phyloP scores from a whole-genome alignment of 2,888 invertebrate genomes.

The Druceiella hillmani region DNA sequence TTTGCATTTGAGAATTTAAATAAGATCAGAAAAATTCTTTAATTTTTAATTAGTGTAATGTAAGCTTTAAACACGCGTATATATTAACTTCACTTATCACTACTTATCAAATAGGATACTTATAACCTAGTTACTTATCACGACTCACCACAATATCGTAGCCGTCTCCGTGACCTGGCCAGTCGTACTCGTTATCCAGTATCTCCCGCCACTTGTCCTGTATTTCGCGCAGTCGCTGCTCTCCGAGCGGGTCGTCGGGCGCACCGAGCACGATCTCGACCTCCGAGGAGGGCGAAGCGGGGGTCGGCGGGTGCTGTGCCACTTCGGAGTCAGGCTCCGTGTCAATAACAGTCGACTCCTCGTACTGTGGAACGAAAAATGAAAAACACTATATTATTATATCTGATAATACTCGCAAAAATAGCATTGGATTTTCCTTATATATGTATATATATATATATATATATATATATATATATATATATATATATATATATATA shows the following conservation, averaged over 20 bases:
- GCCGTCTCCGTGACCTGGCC: constrained; percentile 49
- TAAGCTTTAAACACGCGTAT: too few species aligned
- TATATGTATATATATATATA: too few species aligned
- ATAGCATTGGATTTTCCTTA: too few species aligned
- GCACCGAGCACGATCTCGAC: constrained; percentile 61
- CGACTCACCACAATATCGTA: constrained; percentile 71
- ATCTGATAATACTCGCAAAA: too few species aligned
- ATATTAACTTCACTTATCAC: constrained; percentile 5
- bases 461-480: too few species aligned
- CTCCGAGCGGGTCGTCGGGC: constrained; percentile 34
- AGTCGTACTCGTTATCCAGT: constrained; percentile 51
- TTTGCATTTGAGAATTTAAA: too few species aligned
- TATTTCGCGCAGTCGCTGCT: constrained; percentile 55
- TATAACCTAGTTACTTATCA: constrained; percentile 3
- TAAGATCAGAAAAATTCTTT: too few species aligned
- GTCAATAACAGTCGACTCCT: constrained; percentile 63
- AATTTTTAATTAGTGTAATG: too few species aligned
- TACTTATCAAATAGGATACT: too few species aligned
- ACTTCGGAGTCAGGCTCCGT: constrained; percentile 61
- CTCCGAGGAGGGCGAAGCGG: constrained; percentile 45
- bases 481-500: too few species aligned
- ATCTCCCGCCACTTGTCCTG: constrained; percentile 72
- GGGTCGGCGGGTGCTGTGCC: constrained; percentile 50
- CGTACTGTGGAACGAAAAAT: too few species aligned
- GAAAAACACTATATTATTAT: too few species aligned